Evolutionary conservation across 2,888 invertebrate species (phyloP).

Genomic region (Nephrotoma appendiculata): DNA sequence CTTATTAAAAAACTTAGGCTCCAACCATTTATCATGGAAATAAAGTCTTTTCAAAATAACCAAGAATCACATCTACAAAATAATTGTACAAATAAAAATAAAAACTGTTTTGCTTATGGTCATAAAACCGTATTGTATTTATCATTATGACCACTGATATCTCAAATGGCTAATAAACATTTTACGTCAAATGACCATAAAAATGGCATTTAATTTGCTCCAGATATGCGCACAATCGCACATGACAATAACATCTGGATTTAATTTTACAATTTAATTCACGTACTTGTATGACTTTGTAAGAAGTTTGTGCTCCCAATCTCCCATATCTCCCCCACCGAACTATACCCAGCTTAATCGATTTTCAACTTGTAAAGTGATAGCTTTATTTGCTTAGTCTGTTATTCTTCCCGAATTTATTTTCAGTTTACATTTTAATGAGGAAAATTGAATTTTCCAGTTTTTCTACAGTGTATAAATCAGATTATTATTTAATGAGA

Average conservation of each 20-base stretch:
- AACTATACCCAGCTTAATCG: background rate
- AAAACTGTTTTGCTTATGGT: background rate
- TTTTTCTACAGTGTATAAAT: background rate
- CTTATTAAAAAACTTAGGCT: no score
- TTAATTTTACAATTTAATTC: no score
- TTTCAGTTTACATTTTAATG: background rate
- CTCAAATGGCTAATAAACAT: background rate
- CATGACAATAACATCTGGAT: background rate
- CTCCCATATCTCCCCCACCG: background rate
- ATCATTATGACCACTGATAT: background rate
- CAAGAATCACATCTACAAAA: no score
- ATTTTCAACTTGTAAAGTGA: background rate
- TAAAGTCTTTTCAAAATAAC: no score
- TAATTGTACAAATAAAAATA: no score
- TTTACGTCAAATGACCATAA: background rate
- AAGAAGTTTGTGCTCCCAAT: background rate
- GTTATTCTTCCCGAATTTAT: background rate
- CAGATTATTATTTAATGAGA: background rate
- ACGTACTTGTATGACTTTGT: no score
- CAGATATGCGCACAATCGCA: background rate
- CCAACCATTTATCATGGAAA: no score
- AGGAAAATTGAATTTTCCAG: background rate
- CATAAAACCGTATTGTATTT: background rate
- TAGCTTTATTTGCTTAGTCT: background rate
- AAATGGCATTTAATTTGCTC: background rate